phyloP scores from a whole-genome alignment of 2,113 vertebrate genomes.

The Colinus virginianus region DNA sequence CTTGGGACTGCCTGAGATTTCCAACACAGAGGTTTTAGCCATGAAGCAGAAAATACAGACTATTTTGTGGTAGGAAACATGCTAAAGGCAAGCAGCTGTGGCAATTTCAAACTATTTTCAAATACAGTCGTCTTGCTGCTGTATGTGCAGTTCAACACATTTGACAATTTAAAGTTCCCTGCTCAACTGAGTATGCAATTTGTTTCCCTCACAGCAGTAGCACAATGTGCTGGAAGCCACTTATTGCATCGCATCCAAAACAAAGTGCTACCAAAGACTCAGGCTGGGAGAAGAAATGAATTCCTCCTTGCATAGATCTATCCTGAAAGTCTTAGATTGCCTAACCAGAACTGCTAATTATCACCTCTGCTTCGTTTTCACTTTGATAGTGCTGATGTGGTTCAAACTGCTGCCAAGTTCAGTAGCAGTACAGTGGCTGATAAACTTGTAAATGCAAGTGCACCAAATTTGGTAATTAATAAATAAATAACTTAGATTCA shows the following conservation, averaged over 20 bases:
- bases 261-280: neutral
- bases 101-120: constrained; percentile 54
- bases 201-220: constrained; percentile 22
- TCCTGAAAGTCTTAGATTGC: neutral
- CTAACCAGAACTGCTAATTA: constrained; percentile 13
- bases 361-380: neutral
- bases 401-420: constrained; percentile 30
- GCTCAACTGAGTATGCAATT: constrained; percentile 40
- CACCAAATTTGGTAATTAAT: constrained; percentile 62
- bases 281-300: neutral
- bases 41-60: constrained; percentile 62
- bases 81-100: constrained; percentile 62
- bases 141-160: constrained; percentile 36
- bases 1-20: neutral
- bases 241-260: neutral
- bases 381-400: constrained; percentile 9
- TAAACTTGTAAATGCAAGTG: constrained; percentile 65
- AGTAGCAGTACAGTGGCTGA: constrained; percentile 45
- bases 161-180: constrained; percentile 55
- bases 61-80: constrained; percentile 51
- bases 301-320: neutral
- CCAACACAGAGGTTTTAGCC: constrained; percentile 16
- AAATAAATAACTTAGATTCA: constrained; percentile 52
- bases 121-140: constrained; percentile 58
- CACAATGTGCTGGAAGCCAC: neutral